Base-by-base conservation (phyloP, 2,888 invertebrate species). In the Dasysyrphus tricinctus region DNA sequence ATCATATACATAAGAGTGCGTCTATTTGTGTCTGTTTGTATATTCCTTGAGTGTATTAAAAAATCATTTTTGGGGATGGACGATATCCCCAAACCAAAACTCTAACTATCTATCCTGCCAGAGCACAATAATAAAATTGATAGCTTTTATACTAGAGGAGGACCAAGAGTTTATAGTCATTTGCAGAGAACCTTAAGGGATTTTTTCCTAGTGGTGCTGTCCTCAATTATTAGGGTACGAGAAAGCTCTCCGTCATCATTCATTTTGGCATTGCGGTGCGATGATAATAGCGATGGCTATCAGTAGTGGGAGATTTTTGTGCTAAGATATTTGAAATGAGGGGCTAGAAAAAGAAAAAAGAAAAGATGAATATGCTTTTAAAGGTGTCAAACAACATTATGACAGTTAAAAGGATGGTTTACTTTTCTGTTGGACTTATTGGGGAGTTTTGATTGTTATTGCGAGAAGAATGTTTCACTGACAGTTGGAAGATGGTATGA, bases 121-220 rank as follows among this genome's bases (percentile, higher is more conserved):
- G n/a, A n/a, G 61, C 32, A 37, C 59, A 74, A 79, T 69, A 73
- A 83, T 61, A 74, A 78, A 73, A 73, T 77, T 76, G 39, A 81
- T 76, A 57, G 49, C 70, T 1, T 3, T 42, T n/a, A 6, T 42
- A 61, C 11, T 6, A 19, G 1, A 12, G 1, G 0, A 37, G 19
- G 32, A 24, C 19, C 16, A 12, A 37, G 16, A 54, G 51, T 37
- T n/a, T n/a, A 32, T 7, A 39, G 73, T 72, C 44, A 44, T 54
- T 51, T 63, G 29, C 32, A 63, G 16, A 16, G 63, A 80, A 67
- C 14, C 67, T 42, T 57, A 11, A 16, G 81, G 57, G 59, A 24
- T n/a, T 57, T 67, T 51, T 34, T 2, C 7, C 24, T 2, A 7
- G 4, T 29, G 32, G 2, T 42, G 24, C 3, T 44, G 42, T n/a